These are phyloP conservation scores for Alitta virens DNA, from an alignment of 2,888 invertebrate genomes.

Conservation along the genomic window DNA sequence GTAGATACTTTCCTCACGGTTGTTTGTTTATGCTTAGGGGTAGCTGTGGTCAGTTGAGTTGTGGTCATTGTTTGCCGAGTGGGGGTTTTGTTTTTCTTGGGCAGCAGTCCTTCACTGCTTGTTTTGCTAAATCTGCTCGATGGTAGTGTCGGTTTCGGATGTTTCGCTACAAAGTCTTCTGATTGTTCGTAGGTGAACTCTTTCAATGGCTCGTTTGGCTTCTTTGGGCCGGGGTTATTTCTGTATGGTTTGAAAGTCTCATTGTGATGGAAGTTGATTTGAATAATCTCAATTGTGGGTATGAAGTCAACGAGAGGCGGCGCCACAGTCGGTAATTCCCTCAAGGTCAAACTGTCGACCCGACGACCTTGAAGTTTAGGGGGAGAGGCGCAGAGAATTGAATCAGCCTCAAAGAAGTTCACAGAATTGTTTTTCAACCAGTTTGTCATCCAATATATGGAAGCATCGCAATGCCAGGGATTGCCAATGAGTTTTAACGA, in stretches of 20 bases:
- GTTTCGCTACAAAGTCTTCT: too few relatives aligned
- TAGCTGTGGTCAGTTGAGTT: too few relatives aligned
- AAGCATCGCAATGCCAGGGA: slow-evolving; percentile 66
- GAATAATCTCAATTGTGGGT: not conserved
- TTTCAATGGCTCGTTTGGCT: too few relatives aligned
- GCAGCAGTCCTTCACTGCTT: too few relatives aligned
- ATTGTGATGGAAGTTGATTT: slow-evolving; percentile 6
- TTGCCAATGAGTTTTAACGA: slow-evolving; percentile 70
- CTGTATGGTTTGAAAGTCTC: not conserved
- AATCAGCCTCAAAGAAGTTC: slow-evolving; percentile 46
- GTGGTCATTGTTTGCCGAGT: too few relatives aligned
- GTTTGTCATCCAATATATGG: slow-evolving; percentile 52
- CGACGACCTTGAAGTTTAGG: slow-evolving; percentile 38
- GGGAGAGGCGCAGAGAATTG: slow-evolving; percentile 58
- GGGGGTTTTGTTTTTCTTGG: too few relatives aligned
- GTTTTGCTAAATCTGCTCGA: too few relatives aligned
- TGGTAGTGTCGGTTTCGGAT: too few relatives aligned
- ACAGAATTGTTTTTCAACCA: slow-evolving; percentile 66
- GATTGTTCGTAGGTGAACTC: too few relatives aligned
- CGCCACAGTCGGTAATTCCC: slow-evolving; percentile 16
- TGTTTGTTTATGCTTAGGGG: too few relatives aligned
- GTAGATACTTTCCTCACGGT: too few relatives aligned
- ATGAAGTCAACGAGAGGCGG: not conserved
- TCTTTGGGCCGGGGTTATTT: not conserved
- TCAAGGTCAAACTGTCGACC: slow-evolving; percentile 29